A percentile compares a stretch with the other conserved stretches of the same genome.
Evolutionary conservation across 2,113 vertebrate genomes (phyloP).

Genomic region (Bagarius yarrelli): DNA sequence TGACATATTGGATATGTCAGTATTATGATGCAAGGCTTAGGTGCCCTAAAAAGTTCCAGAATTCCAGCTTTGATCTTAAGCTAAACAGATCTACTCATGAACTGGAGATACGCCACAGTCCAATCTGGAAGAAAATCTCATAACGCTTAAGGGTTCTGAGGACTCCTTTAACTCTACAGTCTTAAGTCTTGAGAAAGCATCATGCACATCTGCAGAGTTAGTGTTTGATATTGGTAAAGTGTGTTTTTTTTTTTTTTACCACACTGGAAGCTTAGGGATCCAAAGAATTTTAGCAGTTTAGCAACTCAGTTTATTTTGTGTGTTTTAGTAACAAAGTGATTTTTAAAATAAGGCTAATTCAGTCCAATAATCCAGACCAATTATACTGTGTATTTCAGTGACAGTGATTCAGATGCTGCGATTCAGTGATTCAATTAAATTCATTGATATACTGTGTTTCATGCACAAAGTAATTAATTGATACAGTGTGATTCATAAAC

Average conservation of each 20-base stretch:
- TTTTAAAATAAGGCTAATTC: no score
- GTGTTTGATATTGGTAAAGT: background rate
- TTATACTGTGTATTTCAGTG: no score
- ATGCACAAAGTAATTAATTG: no score
- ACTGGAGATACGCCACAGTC: background rate
- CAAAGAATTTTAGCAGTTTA: no score
- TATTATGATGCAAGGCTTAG: background rate
- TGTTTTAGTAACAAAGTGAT: no score
- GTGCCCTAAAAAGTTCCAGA: background rate
- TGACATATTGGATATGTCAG: background rate
- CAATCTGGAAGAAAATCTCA: background rate
- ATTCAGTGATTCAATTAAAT: no score
- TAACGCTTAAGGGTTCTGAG: background rate
- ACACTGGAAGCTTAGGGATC: conserved; percentile 4
- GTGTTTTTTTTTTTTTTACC: conserved; percentile 48
- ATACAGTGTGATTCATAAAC: no score
- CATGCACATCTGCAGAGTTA: background rate
- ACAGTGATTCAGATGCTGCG: no score
- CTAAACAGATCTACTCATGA: background rate
- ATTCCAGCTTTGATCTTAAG: no score
- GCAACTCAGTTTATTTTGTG: no score
- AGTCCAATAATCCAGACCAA: no score
- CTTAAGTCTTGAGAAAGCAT: background rate
- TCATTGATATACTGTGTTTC: no score
- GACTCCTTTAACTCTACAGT: background rate